Evolutionary conservation across 2,888 invertebrate species (phyloP).

Genomic region (Oligia fasciuncula): DNA sequence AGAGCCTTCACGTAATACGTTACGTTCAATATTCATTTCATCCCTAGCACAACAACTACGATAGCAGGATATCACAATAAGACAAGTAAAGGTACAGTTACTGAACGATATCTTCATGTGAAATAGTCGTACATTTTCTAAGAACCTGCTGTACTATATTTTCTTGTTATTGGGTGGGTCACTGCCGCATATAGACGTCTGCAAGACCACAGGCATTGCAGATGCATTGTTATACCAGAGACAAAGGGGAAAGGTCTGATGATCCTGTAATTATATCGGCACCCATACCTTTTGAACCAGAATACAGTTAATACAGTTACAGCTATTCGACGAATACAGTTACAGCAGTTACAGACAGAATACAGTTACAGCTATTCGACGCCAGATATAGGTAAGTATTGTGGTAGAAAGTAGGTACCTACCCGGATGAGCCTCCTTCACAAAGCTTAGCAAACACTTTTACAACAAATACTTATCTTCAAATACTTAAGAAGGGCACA

Average conservation of each 20-base stretch:
- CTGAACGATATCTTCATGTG: background rate
- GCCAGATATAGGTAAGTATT: background rate
- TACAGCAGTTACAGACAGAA: no score
- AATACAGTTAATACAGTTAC: no score
- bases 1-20: conserved; percentile 4
- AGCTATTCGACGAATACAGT: no score
- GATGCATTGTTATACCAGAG: no score
- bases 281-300: background rate
- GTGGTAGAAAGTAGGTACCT: no score
- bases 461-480: background rate
- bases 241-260: background rate
- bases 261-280: no score
- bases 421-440: background rate
- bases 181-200: no score
- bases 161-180: background rate
- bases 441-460: background rate
- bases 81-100: background rate
- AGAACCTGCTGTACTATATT: background rate
- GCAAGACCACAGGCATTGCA: background rate
- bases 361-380: background rate
- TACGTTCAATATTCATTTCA: conserved; percentile 19
- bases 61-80: conserved; percentile 4
- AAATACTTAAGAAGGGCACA: conserved; percentile 28
- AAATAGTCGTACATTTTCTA: background rate
- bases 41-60: conserved; percentile 8